A percentile compares a stretch with the other conserved stretches of the same genome.
Conservation (phyloP, 2,113 vertebrate species). For the Columba livia region DNA sequence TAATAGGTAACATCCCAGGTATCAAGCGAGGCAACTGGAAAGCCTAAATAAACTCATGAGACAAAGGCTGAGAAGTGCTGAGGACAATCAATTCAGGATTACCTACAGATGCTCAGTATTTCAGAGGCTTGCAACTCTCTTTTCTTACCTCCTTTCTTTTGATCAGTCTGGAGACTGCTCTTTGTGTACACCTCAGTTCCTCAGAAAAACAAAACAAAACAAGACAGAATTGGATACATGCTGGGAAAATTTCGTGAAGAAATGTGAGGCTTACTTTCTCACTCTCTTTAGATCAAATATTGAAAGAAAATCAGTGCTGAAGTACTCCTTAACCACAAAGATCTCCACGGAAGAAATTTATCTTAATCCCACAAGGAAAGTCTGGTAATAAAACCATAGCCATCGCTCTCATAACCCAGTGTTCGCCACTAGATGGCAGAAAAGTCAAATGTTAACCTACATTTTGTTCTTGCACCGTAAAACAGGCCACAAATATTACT, state of each 20-base stretch:
- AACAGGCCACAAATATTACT: neutral
- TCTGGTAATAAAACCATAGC: accelerated
- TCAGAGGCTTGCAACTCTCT: neutral
- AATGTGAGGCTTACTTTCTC: neutral
- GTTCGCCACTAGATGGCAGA: conserved; percentile 28
- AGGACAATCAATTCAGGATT: neutral
- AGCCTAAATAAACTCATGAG: accelerated
- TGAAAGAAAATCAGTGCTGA: neutral
- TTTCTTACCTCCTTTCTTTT: neutral
- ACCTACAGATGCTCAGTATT: neutral
- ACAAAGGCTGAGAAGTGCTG: neutral
- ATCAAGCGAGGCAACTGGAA: neutral
- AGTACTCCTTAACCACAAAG: neutral
- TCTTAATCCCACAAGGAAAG: neutral
- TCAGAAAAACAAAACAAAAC: neutral
- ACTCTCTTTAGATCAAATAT: neutral
- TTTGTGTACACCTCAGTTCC: accelerated
- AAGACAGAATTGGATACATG: neutral
- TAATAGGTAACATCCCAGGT: neutral
- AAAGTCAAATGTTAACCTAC: neutral
- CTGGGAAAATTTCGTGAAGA: neutral
- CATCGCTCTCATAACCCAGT: accelerated
- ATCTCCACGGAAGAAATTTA: neutral
- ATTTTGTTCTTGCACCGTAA: accelerated
- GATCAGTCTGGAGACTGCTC: accelerated